Evolutionary conservation across 2,797 vertebrate genomes (phyloP).

Genomic region (Florisuga fusca): DNA sequence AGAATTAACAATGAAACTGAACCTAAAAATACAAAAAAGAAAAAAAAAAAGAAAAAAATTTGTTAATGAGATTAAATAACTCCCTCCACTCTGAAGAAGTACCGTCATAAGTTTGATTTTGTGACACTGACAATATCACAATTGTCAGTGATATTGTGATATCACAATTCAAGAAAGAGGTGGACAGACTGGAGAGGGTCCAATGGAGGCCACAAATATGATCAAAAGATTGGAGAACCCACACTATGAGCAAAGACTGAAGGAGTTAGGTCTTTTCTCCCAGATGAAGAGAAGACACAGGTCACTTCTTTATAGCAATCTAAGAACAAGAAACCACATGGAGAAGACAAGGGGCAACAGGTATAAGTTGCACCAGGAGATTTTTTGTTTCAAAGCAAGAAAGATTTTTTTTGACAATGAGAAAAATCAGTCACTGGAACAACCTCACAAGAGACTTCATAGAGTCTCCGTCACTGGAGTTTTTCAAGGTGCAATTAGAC

Average conservation of each 20-base stretch:
- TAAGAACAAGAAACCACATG: neutral
- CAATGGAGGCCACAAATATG: neutral
- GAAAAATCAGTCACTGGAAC: neutral
- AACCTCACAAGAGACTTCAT: neutral
- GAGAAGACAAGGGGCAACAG: neutral
- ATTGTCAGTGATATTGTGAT: too few species aligned
- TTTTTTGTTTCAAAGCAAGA: neutral
- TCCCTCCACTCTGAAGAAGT: neutral
- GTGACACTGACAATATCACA: neutral
- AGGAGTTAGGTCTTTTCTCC: neutral
- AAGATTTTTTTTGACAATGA: neutral
- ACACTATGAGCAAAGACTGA: neutral
- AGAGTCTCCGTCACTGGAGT: neutral
- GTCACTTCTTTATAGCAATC: neutral
- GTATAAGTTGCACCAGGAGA: neutral
- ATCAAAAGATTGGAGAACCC: neutral
- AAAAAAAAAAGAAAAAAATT: neutral
- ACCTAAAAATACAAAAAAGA: neutral
- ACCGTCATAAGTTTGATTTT: neutral
- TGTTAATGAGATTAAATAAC: neutral
- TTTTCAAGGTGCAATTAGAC: neutral
- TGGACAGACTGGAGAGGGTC: neutral
- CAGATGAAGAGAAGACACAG: neutral
- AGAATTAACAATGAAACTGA: neutral
- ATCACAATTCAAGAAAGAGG: neutral